phyloP scores from a whole-genome alignment of 2,888 invertebrate species.

The Netelia fuscicornis region DNA sequence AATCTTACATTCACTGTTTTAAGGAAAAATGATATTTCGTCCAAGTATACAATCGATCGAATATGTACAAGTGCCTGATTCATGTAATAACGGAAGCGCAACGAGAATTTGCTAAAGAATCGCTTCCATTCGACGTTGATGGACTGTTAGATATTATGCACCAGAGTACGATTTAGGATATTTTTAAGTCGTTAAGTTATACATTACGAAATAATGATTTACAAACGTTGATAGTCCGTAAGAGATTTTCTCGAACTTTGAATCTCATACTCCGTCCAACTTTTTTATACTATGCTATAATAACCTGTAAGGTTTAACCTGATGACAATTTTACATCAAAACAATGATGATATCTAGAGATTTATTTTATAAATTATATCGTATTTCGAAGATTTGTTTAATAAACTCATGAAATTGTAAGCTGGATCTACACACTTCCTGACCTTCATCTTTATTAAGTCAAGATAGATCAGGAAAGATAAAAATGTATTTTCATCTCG shows the following conservation, averaged over 20 bases:
- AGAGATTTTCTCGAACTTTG: constrained; percentile 39
- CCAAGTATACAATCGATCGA: constrained; percentile 41
- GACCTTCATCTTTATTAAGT: neutral
- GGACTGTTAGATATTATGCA: constrained; percentile 59
- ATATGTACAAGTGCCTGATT: constrained; percentile 17
- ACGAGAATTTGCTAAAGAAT: constrained; percentile 34
- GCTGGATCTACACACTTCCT: neutral
- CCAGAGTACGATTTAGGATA: constrained; percentile 65
- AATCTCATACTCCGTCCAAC: constrained; percentile 63
- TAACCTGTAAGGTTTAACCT: neutral
- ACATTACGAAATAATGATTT: constrained; percentile 56
- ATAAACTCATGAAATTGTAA: constrained; percentile 12
- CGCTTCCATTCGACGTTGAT: constrained; percentile 19
- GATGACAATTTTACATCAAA: neutral
- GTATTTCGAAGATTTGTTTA: constrained; percentile 4
- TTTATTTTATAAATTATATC: neutral
- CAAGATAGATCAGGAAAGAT: too few relatives aligned
- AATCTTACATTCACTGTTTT: constrained; percentile 33
- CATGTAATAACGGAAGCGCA: constrained; percentile 21
- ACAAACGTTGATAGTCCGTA: constrained; percentile 47
- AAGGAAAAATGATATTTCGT: constrained; percentile 48
- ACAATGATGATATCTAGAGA: neutral
- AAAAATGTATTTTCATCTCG: neutral
- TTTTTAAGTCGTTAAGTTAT: constrained; percentile 52
- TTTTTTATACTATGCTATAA: constrained; percentile 47